Base-by-base conservation (phyloP, 2,888 invertebrate genomes). In the Metacarcinus magister region DNA sequence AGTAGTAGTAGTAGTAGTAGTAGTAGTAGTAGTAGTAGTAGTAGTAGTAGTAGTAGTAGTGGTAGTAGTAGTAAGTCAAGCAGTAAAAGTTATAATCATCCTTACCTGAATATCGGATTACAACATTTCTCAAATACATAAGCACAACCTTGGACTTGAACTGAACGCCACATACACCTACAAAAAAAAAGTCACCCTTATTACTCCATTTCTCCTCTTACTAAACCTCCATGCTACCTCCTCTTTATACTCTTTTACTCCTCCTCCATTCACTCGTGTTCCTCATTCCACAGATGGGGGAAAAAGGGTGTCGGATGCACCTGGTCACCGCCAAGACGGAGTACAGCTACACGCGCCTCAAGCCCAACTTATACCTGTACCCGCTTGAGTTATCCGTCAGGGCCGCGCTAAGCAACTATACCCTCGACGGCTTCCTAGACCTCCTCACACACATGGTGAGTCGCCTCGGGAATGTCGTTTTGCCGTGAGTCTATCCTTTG, bases 381-480 rank as follows among this genome's bases (percentile, higher is more conserved):
- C 96, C 96, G 0, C 95, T 96, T 2, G 90, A 94, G n/a, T 75
- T 96, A 32, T n/a, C 94, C 28, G 67, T 92, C 54, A 2, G 46
- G 0, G 54, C 96, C 2, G 93, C 90, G 54, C 4, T 89, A n/a
- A 92, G 93, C n/a, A 19, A 87, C 28, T 96, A 96, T 94, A 93
- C 96, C 32, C 95, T 96, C 5, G 96, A 96, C 46, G 95, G 89
- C 93, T 96, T 94, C 82, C 94, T 96, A n/a, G 95, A 96, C 23
- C 95, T 96, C 32, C 94, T 96, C 60, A 93, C 54, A 32, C 96
- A 96, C 10, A 95, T 93, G 95, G 95, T 96, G 8, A 95, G 75
- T 75, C 5, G 13, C 48, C 46, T 91, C 23, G 23, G 75, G 23
- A 7, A 60, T 60, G 0, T n/a, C n/a, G 60, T 60, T 60, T 60